Evolutionary conservation across 1,140 invertebrate genomes (phyloP).

Genomic region (Drosophila funebris): DNA sequence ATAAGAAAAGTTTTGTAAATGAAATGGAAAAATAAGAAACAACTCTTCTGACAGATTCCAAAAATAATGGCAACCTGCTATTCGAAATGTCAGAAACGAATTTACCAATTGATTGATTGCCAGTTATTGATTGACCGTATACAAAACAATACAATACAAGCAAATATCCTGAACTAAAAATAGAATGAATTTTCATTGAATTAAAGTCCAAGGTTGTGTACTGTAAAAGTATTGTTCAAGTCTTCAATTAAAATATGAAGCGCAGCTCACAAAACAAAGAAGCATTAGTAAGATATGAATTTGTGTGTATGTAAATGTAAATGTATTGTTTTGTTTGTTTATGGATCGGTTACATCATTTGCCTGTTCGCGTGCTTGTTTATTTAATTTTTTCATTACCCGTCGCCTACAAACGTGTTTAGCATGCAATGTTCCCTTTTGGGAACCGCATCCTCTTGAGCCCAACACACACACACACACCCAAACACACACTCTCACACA

Average conservation of each 20-base stretch:
- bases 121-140: slow-evolving; percentile 20
- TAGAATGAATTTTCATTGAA: not conserved
- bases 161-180: not conserved
- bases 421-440: slow-evolving; percentile 48
- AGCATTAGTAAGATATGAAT: not conserved
- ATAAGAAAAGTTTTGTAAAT: not conserved
- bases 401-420: slow-evolving; percentile 47
- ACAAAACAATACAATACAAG: not conserved
- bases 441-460: slow-evolving; percentile 9
- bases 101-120: slow-evolving; percentile 24
- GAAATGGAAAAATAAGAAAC: not conserved
- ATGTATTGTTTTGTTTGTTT: too few species aligned
- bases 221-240: not conserved
- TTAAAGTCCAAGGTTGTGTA: not conserved
- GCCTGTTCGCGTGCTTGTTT: slow-evolving; percentile 59
- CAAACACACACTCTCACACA: not conserved
- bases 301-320: not conserved
- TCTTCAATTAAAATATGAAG: not conserved
- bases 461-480: slow-evolving; percentile 8
- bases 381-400: slow-evolving; percentile 75
- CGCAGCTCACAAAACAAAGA: not conserved
- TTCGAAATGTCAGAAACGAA: slow-evolving; percentile 17
- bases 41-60: not conserved
- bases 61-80: not conserved
- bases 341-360: slow-evolving; percentile 39